A percentile compares a stretch with the other conserved stretches of the same genome.
Evolutionary conservation across 2,888 invertebrate species (phyloP).

Genomic region (Amphiduros pacificus): DNA sequence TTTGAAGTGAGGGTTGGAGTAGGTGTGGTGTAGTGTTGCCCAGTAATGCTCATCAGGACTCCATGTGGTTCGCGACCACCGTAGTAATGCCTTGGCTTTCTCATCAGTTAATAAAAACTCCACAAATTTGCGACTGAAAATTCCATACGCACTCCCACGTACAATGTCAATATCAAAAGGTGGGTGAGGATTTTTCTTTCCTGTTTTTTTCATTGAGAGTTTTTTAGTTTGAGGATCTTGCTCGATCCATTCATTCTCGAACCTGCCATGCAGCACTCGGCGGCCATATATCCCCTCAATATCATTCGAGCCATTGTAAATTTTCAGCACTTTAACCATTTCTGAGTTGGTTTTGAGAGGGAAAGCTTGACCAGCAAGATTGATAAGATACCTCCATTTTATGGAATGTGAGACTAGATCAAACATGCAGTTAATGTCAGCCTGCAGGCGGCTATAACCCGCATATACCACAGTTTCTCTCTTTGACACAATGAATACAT

Average conservation of each 20-base stretch:
- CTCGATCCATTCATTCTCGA: conserved; percentile 31
- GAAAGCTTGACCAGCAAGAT: conserved; percentile 54
- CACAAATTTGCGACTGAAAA: conserved; percentile 53
- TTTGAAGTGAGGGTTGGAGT: conserved; percentile 40
- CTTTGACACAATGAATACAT: conserved; percentile 53
- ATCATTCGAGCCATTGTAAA: conserved; percentile 57
- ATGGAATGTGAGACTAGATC: conserved; percentile 35
- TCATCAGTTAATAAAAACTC: conserved; percentile 43
- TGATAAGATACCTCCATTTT: conserved; percentile 56
- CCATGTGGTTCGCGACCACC: conserved; percentile 49
- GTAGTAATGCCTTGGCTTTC: conserved; percentile 42
- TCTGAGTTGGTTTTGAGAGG: conserved; percentile 56
- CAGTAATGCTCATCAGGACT: conserved; percentile 58
- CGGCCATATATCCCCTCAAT: conserved; percentile 51
- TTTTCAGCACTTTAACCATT: conserved; percentile 52
- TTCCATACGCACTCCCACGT: conserved; percentile 56
- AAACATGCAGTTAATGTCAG: conserved; percentile 50
- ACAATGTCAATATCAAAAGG: conserved; percentile 41
- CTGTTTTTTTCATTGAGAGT: conserved; percentile 33
- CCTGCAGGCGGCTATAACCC: conserved; percentile 49
- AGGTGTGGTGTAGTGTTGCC: conserved; percentile 51
- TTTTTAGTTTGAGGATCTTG: conserved; percentile 22
- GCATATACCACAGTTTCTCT: conserved; percentile 51
- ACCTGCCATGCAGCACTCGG: conserved; percentile 33
- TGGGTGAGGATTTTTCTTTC: conserved; percentile 28